Conservation (phyloP, 1,140 invertebrate species). For the Leptopilina clavipes region DNA sequence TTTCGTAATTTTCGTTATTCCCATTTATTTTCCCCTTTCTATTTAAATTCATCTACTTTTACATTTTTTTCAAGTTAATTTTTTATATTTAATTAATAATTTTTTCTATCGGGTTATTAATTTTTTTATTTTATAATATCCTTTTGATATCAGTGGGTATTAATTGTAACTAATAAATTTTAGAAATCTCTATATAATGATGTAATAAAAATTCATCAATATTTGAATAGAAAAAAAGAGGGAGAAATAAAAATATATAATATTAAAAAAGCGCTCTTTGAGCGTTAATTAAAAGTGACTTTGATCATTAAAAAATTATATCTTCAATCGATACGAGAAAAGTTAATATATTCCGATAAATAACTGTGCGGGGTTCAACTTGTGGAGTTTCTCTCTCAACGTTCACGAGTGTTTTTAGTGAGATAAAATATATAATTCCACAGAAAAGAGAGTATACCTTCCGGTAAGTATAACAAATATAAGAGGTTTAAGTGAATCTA, state of each 20-base stretch:
- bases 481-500: slow-evolving; percentile 13
- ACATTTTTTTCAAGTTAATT: too few species aligned
- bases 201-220: too few species aligned
- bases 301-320: slow-evolving; percentile 3
- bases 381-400: background rate
- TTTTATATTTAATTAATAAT: too few species aligned
- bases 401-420: background rate
- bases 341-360: slow-evolving; percentile 10
- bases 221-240: background rate
- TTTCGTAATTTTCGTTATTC: too few species aligned
- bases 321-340: background rate
- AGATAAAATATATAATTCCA: slow-evolving; percentile 10
- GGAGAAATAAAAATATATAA: background rate
- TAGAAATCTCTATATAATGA: too few species aligned
- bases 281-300: background rate
- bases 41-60: too few species aligned
- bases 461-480: background rate
- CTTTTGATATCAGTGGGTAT: too few species aligned
- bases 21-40: too few species aligned
- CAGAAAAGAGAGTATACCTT: background rate
- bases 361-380: background rate
- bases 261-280: background rate
- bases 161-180: too few species aligned
- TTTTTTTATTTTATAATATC: too few species aligned
- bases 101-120: too few species aligned